A percentile compares a stretch with the other conserved stretches of the same genome.
Evolutionary conservation across 2,113 vertebrate species (phyloP).

Genomic region (Cacatua alba): DNA sequence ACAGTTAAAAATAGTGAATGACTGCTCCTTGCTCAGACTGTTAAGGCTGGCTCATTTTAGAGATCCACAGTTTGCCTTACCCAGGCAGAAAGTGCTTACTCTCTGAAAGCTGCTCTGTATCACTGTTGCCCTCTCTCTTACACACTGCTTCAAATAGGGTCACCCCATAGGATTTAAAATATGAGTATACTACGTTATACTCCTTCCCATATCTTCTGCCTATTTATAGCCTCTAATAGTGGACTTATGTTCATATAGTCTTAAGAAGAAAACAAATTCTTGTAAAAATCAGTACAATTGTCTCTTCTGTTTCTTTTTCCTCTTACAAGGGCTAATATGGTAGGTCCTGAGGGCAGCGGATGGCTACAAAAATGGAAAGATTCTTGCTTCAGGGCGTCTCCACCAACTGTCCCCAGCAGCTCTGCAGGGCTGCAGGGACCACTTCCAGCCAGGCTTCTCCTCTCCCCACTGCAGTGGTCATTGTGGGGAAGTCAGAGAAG

Average conservation of each 20-base stretch:
- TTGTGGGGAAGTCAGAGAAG: neutral
- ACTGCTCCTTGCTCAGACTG: neutral
- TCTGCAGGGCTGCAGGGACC: neutral
- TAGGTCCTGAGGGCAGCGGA: neutral
- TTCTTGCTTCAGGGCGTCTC: neutral
- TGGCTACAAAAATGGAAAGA: neutral
- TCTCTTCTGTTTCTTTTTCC: neutral
- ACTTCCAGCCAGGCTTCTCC: neutral
- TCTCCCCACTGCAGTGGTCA: neutral
- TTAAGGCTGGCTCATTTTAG: neutral
- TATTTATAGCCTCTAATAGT: neutral
- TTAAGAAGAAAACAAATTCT: neutral
- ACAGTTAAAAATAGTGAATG: neutral
- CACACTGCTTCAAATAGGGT: neutral
- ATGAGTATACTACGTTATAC: rapidly evolving
- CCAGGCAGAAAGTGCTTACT: neutral
- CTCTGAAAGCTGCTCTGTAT: neutral
- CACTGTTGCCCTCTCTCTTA: neutral
- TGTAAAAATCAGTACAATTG: neutral
- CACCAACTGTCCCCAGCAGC: no score
- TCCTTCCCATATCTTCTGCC: neutral
- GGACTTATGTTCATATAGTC: neutral
- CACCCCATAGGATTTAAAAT: neutral
- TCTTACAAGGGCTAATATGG: neutral
- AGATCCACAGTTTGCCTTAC: neutral